Conservation (phyloP, 2,797 vertebrate species). For the Schizopygopsis malacanthus region DNA sequence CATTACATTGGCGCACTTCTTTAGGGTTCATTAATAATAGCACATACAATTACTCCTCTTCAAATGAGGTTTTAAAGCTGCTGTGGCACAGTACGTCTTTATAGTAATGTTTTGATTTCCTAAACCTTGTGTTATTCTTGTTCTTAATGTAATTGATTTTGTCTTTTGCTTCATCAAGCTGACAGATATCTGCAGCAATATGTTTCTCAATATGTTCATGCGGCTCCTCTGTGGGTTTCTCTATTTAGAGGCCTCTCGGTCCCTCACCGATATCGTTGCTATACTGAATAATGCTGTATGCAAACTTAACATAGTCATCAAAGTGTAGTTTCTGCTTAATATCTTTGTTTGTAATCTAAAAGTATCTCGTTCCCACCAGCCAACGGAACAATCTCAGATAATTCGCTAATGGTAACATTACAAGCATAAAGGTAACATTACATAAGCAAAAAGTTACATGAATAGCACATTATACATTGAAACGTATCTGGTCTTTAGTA, state of each 20-base stretch:
- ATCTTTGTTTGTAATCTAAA: too few species aligned
- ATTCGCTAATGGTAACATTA: too few species aligned
- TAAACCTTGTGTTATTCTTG: slow-evolving; percentile 77
- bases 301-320: too few species aligned
- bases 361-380: too few species aligned
- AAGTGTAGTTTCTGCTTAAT: too few species aligned
- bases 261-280: not conserved
- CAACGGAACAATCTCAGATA: too few species aligned
- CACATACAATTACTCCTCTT: slow-evolving; percentile 73
- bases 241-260: not conserved
- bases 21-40: slow-evolving; percentile 74
- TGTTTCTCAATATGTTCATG: slow-evolving; percentile 53
- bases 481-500: too few species aligned
- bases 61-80: slow-evolving; percentile 76
- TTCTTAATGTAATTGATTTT: slow-evolving; percentile 77
- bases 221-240: slow-evolving; percentile 7
- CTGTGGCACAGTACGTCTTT: slow-evolving; percentile 64
- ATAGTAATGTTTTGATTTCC: slow-evolving; percentile 75
- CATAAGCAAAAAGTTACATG: too few species aligned
- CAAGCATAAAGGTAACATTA: too few species aligned
- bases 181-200: slow-evolving; percentile 69
- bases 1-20: slow-evolving; percentile 61
- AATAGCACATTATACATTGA: too few species aligned
- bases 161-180: slow-evolving; percentile 76
- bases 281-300: too few species aligned